These are phyloP conservation scores for Eupleurogrammus muticus DNA, from an alignment of 2,797 vertebrate species.

Conservation along the genomic window DNA sequence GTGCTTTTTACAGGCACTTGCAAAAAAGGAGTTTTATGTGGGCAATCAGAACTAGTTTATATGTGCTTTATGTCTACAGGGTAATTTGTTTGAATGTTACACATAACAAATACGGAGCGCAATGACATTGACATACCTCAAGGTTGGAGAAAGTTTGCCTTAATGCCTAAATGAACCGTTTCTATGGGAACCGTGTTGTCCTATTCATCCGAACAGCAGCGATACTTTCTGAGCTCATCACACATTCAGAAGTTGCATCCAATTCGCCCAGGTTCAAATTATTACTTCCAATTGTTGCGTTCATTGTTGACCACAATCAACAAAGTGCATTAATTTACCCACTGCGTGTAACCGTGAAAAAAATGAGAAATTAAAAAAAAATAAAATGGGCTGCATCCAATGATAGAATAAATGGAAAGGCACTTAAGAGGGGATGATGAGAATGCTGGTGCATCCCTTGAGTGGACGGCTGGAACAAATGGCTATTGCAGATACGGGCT, in stretches of 20 bases:
- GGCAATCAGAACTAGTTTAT: conserved; percentile 4
- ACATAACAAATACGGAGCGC: conserved; percentile 6
- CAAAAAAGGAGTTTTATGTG: conserved; percentile 23
- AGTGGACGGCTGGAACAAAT: conserved; percentile 70
- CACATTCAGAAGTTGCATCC: conserved; percentile 42
- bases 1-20: conserved; percentile 29
- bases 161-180: conserved; percentile 33
- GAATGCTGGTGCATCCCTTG: conserved; percentile 54
- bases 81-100: conserved; percentile 7
- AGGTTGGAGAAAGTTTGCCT: conserved; percentile 23
- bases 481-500: conserved; percentile 65
- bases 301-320: conserved; percentile 61
- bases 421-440: conserved; percentile 63
- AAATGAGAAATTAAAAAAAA: conserved; percentile 58
- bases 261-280: conserved; percentile 47
- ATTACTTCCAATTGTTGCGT: conserved; percentile 51
- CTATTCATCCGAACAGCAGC: conserved; percentile 38
- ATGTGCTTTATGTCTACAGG: not conserved
- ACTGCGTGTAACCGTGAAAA: conserved; percentile 34
- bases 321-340: conserved; percentile 56
- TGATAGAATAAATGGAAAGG: conserved; percentile 61
- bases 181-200: conserved; percentile 14
- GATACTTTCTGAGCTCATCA: conserved; percentile 38
- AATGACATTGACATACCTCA: conserved; percentile 21
- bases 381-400: conserved; percentile 43